phyloP scores from a whole-genome alignment of 1,140 invertebrate species.

The Ruditapes philippinarum region DNA sequence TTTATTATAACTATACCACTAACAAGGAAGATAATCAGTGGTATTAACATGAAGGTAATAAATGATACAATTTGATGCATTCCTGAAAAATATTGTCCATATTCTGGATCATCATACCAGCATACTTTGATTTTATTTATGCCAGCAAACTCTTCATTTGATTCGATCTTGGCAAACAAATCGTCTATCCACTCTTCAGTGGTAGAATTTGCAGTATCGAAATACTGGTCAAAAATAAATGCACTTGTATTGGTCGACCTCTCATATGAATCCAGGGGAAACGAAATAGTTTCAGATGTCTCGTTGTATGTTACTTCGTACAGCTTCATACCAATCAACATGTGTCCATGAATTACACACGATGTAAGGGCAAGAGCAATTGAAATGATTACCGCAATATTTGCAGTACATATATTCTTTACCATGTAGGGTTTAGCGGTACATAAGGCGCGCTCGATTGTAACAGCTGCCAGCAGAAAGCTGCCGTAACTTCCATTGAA shows the following conservation, averaged over 20 bases:
- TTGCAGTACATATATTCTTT: constrained; percentile 44
- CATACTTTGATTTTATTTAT: too few species aligned
- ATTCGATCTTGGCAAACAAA: too few species aligned
- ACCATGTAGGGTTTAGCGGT: constrained; percentile 69
- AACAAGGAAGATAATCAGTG: background rate
- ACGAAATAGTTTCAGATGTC: too few species aligned
- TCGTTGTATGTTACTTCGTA: background rate
- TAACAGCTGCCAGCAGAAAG: constrained; percentile 73
- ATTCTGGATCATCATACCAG: background rate
- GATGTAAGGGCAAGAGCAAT: background rate
- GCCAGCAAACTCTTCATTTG: too few species aligned
- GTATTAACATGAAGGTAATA: background rate
- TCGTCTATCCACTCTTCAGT: too few species aligned
- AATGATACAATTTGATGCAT: background rate
- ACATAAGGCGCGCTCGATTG: constrained; percentile 73
- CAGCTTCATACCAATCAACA: background rate
- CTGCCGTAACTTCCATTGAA: constrained; percentile 58
- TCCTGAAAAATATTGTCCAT: background rate
- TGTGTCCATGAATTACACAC: background rate
- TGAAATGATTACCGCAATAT: background rate
- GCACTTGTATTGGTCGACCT: background rate
- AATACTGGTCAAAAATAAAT: background rate
- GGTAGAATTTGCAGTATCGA: too few species aligned
- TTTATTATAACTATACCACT: background rate
- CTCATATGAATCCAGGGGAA: too few species aligned